Evolutionary conservation across 2,888 invertebrate genomes (phyloP).

Genomic region (Mythimna lalbum): DNA sequence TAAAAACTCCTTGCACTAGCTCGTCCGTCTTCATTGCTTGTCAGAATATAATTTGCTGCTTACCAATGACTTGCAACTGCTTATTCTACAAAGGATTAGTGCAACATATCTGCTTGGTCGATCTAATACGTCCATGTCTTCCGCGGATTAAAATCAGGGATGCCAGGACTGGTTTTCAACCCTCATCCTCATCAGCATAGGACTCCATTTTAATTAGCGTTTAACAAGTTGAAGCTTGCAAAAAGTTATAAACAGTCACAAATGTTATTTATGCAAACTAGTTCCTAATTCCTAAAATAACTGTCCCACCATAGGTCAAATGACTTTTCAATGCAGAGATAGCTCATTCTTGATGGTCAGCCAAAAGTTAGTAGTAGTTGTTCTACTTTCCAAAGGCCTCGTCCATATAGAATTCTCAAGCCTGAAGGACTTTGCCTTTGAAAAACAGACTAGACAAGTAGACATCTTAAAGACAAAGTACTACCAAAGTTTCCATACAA

Average conservation of each 20-base stretch:
- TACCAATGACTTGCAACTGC: constrained; percentile 20
- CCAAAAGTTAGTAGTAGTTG: constrained; percentile 27
- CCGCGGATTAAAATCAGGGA: constrained; percentile 44
- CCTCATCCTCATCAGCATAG: constrained; percentile 1
- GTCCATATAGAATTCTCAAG: neutral
- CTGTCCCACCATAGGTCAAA: constrained; percentile 15
- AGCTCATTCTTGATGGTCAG: constrained; percentile 14
- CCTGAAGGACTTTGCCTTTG: neutral
- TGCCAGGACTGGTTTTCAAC: constrained; percentile 10
- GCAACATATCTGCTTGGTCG: constrained; percentile 42
- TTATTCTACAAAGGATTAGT: constrained; percentile 50
- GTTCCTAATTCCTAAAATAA: constrained; percentile 25
- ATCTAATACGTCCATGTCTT: constrained; percentile 46
- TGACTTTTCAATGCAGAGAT: constrained; percentile 14
- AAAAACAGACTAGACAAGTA: too few relatives aligned
- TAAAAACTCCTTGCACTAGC: constrained; percentile 32
- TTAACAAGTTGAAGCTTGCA: neutral
- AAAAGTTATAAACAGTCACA: neutral
- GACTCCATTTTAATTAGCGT: neutral
- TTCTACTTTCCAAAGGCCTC: constrained; percentile 8
- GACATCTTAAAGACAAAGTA: neutral
- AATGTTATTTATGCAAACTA: neutral
- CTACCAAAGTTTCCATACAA: too few relatives aligned
- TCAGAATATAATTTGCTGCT: constrained; percentile 47
- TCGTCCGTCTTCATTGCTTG: constrained; percentile 44